Percentiles rank a stretch among this genome's conserved stretches.
phyloP scores from a whole-genome alignment of 2,888 invertebrate species.

The Troides helena region DNA sequence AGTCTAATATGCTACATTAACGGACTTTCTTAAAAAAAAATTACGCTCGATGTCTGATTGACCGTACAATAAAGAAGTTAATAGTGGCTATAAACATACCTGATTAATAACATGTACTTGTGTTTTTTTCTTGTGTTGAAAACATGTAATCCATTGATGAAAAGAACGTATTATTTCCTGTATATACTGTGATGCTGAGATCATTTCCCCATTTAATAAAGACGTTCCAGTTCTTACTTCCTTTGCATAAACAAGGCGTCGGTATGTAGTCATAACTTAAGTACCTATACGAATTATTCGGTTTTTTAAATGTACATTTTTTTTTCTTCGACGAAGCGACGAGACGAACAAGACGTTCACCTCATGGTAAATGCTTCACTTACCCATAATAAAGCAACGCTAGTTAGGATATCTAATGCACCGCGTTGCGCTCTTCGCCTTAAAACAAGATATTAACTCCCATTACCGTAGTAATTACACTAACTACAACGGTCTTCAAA shows the following conservation, averaged over 20 bases:
- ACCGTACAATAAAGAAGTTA: too few relatives aligned
- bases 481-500: too few relatives aligned
- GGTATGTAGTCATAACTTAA: background rate
- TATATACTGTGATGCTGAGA: background rate
- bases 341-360: too few relatives aligned
- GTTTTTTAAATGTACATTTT: background rate
- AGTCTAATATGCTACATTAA: conserved; percentile 6
- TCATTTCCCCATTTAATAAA: conserved; percentile 10
- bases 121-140: background rate
- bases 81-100: too few relatives aligned
- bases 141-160: background rate
- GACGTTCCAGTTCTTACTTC: conserved; percentile 1
- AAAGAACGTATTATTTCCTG: background rate
- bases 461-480: too few relatives aligned
- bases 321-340: too few relatives aligned
- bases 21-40: background rate
- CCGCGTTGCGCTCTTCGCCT: too few relatives aligned
- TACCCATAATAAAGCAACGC: too few relatives aligned
- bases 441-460: too few relatives aligned
- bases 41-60: background rate
- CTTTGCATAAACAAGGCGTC: background rate
- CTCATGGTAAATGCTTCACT: too few relatives aligned
- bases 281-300: background rate
- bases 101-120: too few relatives aligned
- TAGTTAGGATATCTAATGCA: too few relatives aligned